phyloP scores from a whole-genome alignment of 2,888 invertebrate genomes.

The Dasypolia templi region DNA sequence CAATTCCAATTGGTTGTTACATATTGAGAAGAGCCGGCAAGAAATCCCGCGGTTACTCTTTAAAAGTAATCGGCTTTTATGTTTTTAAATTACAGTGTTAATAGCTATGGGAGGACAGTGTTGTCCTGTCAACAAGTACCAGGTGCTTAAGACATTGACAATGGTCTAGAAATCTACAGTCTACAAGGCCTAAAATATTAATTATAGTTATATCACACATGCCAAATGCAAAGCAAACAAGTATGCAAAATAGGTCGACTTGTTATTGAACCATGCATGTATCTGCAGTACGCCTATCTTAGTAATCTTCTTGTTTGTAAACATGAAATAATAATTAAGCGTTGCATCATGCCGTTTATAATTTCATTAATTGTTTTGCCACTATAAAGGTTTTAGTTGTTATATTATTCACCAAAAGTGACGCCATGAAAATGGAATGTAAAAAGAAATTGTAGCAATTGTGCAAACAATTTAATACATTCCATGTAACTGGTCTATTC shows the following conservation, averaged over 20 bases:
- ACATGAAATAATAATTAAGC: neutral
- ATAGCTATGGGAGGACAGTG: no score
- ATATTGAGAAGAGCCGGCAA: no score
- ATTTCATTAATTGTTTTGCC: conserved; percentile 4
- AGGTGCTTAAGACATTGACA: no score
- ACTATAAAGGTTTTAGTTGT: conserved; percentile 2
- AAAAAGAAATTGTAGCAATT: conserved; percentile 12
- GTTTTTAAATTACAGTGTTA: no score
- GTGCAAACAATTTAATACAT: conserved; percentile 7
- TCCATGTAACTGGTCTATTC: neutral
- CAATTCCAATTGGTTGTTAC: no score
- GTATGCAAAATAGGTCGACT: neutral
- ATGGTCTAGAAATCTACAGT: no score
- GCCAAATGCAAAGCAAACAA: neutral
- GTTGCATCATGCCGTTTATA: conserved; percentile 13
- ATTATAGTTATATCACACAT: neutral
- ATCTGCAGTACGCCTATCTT: neutral
- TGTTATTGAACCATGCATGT: neutral
- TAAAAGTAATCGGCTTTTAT: no score
- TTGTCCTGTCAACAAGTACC: no score
- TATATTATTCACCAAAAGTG: neutral
- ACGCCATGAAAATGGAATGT: conserved; percentile 8
- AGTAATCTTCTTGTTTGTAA: conserved; percentile 2
- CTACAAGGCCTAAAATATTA: no score
- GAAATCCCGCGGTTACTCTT: no score